Evolutionary conservation across 2,113 vertebrate species (phyloP), one percentile per base, ranked within the genome.

Genomic region (Holacanthus passer): DNA sequence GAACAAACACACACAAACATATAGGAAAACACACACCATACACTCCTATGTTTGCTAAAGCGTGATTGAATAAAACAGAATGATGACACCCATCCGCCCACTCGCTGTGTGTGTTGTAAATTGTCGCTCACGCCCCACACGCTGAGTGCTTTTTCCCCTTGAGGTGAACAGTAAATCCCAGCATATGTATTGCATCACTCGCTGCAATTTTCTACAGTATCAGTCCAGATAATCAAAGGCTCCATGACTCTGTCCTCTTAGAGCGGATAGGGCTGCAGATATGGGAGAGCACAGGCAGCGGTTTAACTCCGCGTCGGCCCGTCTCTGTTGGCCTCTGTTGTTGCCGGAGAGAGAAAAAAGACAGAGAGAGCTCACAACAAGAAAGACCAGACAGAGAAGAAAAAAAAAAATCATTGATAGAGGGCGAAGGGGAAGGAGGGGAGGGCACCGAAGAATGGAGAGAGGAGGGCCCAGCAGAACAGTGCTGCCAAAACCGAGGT

Each of bases 401-500:
- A 53, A 69, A 79, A 81, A 74, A 73, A 77, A 71, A 81, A 68
- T 82, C 76, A 88, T 72, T 90, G 84, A 84, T 82, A 59, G 79
- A 79, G 88, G 85, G 82, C 31, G 68, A 84, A 85, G 74, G 85
- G 63, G 82, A 84, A 82, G 55, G 66, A 85, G 81, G 77, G 82
- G 84, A 87, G 87, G 80, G 84, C 65, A 67, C 17, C 7, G 32
- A 82, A 90, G 87, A 90, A 89, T 84, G 66, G 88, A 76, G 79
- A 85, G 83, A 85, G 83, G 69, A 81, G 83, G 85, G 85, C 70
- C 79, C 78, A 48, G 92, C 84, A 39, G 86, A 94, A 90, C 88
- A 86, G 88, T 79, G 43, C 85, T 93, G 90, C 90, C 90, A 91
- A 94, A 81, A 87, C 89, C 73, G 79, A 89, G 93, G 91, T 93